Evolutionary conservation across 2,888 invertebrate species (phyloP).

Genomic region (Agrotis puta): DNA sequence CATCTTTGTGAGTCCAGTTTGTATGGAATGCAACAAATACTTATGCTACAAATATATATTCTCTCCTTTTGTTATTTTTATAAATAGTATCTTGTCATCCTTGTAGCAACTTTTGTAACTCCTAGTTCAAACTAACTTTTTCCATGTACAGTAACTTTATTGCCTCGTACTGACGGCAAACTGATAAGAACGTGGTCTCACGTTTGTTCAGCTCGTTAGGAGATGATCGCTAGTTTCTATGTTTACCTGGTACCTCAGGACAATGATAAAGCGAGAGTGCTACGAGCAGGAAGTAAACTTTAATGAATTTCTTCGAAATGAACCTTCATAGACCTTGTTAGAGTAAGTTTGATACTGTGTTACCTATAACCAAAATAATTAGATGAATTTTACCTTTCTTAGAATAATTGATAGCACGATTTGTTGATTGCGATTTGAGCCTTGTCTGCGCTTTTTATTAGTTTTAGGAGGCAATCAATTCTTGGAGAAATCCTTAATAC

Average conservation of each 20-base stretch:
- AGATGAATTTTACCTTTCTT: too few relatives aligned
- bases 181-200: constrained; percentile 57
- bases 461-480: background rate
- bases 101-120: background rate
- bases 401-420: too few relatives aligned
- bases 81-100: constrained; percentile 4
- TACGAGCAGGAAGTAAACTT: background rate
- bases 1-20: too few relatives aligned
- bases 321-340: background rate
- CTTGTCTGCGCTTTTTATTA: background rate
- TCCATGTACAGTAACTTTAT: constrained; percentile 15
- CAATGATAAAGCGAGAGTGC: constrained; percentile 6
- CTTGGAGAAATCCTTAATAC: background rate
- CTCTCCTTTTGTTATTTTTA: background rate
- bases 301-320: constrained; percentile 10
- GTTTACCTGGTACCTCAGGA: constrained; percentile 35
- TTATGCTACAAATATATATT: too few relatives aligned
- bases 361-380: background rate
- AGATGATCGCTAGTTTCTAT: constrained; percentile 40
- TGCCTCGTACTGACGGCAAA: constrained; percentile 8
- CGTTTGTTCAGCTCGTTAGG: constrained; percentile 51
- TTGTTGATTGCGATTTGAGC: too few relatives aligned
- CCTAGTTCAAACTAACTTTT: background rate
- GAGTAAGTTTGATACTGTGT: background rate
- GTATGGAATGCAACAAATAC: too few relatives aligned